Evolutionary conservation across 2,113 vertebrate species (phyloP).

Genomic region (Saguinus midas): DNA sequence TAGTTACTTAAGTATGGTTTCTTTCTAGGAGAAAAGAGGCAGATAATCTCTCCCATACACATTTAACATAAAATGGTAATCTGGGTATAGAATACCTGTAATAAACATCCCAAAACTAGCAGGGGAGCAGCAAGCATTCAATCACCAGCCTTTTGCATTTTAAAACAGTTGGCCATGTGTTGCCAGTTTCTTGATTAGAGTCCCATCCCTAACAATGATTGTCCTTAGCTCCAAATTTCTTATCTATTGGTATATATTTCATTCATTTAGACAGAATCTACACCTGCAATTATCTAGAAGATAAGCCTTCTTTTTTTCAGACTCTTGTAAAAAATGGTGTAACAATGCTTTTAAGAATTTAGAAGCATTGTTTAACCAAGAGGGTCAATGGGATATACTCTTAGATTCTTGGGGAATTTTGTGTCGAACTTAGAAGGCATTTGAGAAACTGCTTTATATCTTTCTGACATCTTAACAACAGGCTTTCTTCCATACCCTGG

Average conservation of each 20-base stretch:
- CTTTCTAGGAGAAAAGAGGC: not conserved
- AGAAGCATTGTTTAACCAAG: not conserved
- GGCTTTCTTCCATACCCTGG: not conserved
- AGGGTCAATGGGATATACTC: not conserved
- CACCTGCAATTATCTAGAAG: not conserved
- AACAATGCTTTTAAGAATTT: not conserved
- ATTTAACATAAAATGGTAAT: not conserved
- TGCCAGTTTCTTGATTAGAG: not conserved
- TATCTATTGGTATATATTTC: not conserved
- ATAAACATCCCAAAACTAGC: not conserved
- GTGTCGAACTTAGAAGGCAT: not conserved
- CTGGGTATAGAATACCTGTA: not conserved
- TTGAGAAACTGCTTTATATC: not conserved
- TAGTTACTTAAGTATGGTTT: not conserved
- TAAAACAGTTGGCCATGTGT: accelerated
- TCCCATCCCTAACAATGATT: not conserved
- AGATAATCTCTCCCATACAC: not conserved
- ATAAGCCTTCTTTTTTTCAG: accelerated
- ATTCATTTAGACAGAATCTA: not conserved
- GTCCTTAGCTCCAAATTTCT: not conserved
- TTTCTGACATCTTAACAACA: not conserved
- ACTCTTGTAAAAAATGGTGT: accelerated
- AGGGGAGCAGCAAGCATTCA: not conserved
- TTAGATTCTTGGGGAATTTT: not conserved
- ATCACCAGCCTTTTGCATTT: not conserved